These are phyloP conservation scores for Sarotherodon lohbergeri DNA, from an alignment of 2,113 vertebrate species.

Conservation along the genomic window DNA sequence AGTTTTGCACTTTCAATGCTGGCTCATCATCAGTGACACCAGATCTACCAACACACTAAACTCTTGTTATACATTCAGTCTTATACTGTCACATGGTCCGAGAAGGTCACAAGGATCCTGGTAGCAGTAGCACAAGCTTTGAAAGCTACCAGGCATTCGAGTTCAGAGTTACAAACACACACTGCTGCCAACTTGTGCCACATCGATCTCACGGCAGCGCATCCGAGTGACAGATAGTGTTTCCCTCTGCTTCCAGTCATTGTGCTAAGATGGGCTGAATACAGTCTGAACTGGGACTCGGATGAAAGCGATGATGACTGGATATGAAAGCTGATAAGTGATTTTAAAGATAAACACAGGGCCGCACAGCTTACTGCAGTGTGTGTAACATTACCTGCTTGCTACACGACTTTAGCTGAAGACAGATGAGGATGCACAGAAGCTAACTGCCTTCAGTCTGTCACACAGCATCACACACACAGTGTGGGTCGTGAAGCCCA, in stretches of 20 bases:
- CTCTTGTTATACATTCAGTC: accelerated
- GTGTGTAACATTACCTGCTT: accelerated
- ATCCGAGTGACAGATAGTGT: not conserved
- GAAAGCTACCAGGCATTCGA: not conserved
- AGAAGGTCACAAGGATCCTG: not conserved
- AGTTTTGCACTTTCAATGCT: not conserved
- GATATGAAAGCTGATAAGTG: not conserved
- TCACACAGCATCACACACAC: not conserved
- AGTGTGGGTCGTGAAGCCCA: not conserved
- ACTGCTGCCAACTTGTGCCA: not conserved
- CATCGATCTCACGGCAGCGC: not conserved
- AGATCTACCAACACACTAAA: accelerated
- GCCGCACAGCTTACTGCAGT: accelerated
- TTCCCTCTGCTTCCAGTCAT: not conserved
- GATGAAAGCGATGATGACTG: accelerated
- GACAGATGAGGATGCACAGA: not conserved
- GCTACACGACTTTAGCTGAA: not conserved
- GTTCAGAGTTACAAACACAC: accelerated
- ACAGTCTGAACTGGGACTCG: not conserved
- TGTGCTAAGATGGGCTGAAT: accelerated
- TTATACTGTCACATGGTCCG: accelerated
- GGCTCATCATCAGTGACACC: not conserved
- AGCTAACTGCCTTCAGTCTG: not conserved
- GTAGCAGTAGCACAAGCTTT: not conserved
- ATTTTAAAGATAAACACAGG: not conserved